Evolutionary conservation across 2,888 invertebrate species (phyloP).

Genomic region (Cheilosia vernalis): DNA sequence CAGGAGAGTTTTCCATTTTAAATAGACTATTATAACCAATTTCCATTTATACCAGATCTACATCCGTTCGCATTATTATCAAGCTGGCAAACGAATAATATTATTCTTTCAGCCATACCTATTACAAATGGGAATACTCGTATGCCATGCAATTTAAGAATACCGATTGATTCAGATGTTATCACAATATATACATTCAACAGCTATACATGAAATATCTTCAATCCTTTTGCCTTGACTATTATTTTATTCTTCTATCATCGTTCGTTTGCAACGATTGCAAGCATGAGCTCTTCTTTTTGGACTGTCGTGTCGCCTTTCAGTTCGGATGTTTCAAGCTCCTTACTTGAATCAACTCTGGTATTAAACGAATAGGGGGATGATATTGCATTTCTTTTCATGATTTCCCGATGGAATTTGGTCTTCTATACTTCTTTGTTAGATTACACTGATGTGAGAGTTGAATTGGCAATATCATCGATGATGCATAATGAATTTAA

Average conservation of each 20-base stretch:
- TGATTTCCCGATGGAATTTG: slow-evolving; percentile 59
- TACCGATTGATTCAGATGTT: slow-evolving; percentile 10
- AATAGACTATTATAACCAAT: not conserved
- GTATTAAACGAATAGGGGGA: slow-evolving; percentile 27
- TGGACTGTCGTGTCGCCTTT: not conserved
- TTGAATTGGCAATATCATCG: not conserved
- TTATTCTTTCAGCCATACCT: slow-evolving; percentile 1
- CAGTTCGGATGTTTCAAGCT: not conserved
- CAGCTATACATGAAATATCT: slow-evolving; percentile 10
- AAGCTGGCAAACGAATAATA: slow-evolving; percentile 11
- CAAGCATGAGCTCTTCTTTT: not conserved
- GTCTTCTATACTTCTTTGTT: slow-evolving; percentile 15
- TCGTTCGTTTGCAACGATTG: slow-evolving; percentile 18
- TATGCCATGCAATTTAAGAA: slow-evolving; percentile 17
- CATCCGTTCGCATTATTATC: not conserved
- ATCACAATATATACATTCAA: too few species aligned
- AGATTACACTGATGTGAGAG: not conserved
- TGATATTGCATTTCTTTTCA: slow-evolving; percentile 53
- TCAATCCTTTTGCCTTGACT: slow-evolving; percentile 24
- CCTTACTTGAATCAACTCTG: slow-evolving; percentile 12
- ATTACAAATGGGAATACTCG: slow-evolving; percentile 31
- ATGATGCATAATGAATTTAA: slow-evolving; percentile 30
- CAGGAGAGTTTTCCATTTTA: not conserved
- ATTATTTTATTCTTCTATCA: slow-evolving; percentile 35
- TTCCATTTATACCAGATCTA: not conserved